phyloP scores from a whole-genome alignment of 2,888 invertebrate species.

The Congeria kusceri region DNA sequence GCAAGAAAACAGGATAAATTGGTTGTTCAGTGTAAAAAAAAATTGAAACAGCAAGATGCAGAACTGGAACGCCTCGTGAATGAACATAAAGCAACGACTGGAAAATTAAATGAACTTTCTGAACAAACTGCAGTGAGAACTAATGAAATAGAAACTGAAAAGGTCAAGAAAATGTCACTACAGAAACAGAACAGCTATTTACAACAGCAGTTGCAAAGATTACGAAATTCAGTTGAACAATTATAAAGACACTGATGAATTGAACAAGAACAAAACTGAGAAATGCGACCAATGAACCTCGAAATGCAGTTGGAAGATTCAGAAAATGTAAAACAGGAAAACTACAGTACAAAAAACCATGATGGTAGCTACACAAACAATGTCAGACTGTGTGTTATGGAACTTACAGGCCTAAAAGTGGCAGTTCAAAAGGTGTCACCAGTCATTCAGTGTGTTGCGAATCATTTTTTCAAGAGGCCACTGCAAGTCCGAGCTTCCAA shows the following conservation, averaged over 20 bases:
- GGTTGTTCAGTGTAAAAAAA: too few species aligned
- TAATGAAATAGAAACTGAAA: background rate
- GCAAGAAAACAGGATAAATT: background rate
- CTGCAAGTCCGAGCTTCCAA: constrained; percentile 4
- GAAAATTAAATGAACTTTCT: background rate
- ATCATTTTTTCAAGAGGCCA: constrained; percentile 4
- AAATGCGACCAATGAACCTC: background rate
- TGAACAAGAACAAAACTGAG: background rate
- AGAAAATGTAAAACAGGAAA: background rate
- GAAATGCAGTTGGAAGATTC: background rate
- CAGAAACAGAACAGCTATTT: constrained; percentile 10
- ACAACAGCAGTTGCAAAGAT: background rate
- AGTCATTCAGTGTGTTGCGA: constrained; percentile 8
- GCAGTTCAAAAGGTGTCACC: constrained; percentile 31
- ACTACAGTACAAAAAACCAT: constrained; percentile 7
- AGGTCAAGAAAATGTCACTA: background rate
- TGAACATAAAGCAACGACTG: background rate
- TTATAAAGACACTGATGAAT: background rate
- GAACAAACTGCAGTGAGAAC: too few species aligned
- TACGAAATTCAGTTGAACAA: background rate
- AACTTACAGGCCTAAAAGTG: constrained; percentile 37
- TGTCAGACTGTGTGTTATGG: constrained; percentile 24
- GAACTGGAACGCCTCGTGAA: background rate
- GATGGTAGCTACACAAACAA: constrained; percentile 18
- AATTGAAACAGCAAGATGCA: background rate